These are phyloP conservation scores for Antheraea yamamai DNA, from an alignment of 2,888 invertebrate species.

Conservation along the genomic window DNA sequence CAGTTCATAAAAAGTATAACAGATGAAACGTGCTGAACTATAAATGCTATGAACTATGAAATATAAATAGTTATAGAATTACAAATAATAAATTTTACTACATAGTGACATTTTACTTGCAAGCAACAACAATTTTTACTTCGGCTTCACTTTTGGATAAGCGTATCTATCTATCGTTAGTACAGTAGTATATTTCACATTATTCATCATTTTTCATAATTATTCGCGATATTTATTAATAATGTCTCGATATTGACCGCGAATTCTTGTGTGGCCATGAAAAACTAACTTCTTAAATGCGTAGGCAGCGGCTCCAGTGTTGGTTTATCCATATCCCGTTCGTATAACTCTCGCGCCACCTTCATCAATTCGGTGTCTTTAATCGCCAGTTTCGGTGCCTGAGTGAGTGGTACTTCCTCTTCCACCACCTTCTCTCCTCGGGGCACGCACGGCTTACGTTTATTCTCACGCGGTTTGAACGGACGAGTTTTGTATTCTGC, in stretches of 20 bases:
- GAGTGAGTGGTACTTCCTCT: conserved; percentile 30
- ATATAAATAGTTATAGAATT: no score
- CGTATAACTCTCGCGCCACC: conserved; percentile 63
- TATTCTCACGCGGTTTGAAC: conserved; percentile 63
- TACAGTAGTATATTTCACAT: not conserved
- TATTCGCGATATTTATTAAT: not conserved
- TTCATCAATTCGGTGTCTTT: conserved; percentile 76
- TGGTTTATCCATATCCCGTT: conserved; percentile 55
- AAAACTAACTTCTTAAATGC: conserved; percentile 63
- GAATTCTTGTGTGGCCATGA: not conserved
- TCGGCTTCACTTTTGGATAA: no score
- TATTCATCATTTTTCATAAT: not conserved
- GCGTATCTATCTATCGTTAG: not conserved
- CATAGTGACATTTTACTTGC: not conserved
- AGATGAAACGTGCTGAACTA: not conserved
- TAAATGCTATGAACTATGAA: no score
- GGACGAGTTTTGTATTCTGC: conserved; percentile 64
- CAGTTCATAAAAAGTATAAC: not conserved
- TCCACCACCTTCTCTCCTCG: conserved; percentile 34
- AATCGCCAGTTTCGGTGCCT: conserved; percentile 58
- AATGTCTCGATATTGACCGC: not conserved
- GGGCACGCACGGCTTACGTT: conserved; percentile 43
- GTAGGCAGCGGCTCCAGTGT: conserved; percentile 65
- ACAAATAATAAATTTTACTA: not conserved
- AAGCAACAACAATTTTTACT: not conserved